phyloP scores from a whole-genome alignment of 2,113 vertebrate genomes.

The Epinephelus cyanopodus region DNA sequence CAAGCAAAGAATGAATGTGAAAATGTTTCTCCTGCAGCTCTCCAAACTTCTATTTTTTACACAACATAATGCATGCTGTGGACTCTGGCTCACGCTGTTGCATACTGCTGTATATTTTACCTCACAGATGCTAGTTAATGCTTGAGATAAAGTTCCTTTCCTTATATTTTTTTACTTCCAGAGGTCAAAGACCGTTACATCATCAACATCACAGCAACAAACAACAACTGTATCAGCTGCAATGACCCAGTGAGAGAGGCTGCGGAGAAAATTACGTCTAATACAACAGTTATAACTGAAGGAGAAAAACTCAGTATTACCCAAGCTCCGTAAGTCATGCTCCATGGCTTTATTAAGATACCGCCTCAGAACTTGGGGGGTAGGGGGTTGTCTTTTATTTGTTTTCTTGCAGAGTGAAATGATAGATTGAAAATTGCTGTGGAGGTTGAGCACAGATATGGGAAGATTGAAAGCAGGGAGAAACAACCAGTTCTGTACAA shows the following conservation, averaged over 20 bases:
- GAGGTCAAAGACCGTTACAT: accelerated
- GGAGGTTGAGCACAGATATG: too few species aligned
- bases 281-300: accelerated
- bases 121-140: background rate
- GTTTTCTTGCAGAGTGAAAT: too few species aligned
- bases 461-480: too few species aligned
- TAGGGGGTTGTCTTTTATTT: too few species aligned
- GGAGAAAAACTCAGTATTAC: accelerated
- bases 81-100: background rate
- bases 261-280: accelerated
- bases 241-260: background rate
- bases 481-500: too few species aligned
- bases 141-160: conserved; percentile 2
- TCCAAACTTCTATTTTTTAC: background rate
- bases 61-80: background rate
- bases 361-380: background rate
- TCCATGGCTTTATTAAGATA: background rate
- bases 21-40: background rate
- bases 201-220: accelerated
- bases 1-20: background rate
- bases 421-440: too few species aligned
- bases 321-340: conserved; percentile 54
- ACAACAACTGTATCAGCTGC: background rate
- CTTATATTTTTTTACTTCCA: accelerated
- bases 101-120: background rate